Percentiles rank a stretch among this genome's conserved stretches.
phyloP scores from a whole-genome alignment of 2,797 vertebrate genomes.

The Lepilemur septentrionalis region DNA sequence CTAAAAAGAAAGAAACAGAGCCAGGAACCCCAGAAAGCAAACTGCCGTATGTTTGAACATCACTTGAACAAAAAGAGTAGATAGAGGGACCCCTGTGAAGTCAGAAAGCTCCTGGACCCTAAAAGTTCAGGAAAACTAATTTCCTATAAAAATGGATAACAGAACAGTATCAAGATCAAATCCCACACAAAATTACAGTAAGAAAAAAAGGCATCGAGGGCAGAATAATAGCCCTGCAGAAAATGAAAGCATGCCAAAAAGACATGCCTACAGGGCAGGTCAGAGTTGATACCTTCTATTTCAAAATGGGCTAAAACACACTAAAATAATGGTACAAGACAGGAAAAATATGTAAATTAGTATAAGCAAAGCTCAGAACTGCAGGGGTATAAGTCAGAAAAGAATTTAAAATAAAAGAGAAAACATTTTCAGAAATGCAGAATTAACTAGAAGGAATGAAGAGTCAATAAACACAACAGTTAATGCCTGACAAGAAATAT shows the following conservation, averaged over 20 bases:
- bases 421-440: constrained; percentile 16
- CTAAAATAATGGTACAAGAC: not conserved
- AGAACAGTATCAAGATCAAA: not conserved
- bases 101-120: not conserved
- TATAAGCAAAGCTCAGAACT: not conserved
- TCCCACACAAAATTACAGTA: not conserved
- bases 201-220: not conserved
- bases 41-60: not conserved
- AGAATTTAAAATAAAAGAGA: not conserved
- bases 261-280: not conserved
- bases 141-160: not conserved
- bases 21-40: not conserved
- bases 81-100: not conserved
- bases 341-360: not conserved
- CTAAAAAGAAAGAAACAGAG: not conserved
- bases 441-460: not conserved
- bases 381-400: not conserved
- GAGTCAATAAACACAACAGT: not conserved
- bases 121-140: not conserved
- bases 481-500: not conserved
- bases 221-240: not conserved
- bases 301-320: not conserved
- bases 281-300: not conserved
- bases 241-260: not conserved
- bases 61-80: not conserved